phyloP scores from a whole-genome alignment of 2,113 vertebrate species.

The Malurus melanocephalus region DNA sequence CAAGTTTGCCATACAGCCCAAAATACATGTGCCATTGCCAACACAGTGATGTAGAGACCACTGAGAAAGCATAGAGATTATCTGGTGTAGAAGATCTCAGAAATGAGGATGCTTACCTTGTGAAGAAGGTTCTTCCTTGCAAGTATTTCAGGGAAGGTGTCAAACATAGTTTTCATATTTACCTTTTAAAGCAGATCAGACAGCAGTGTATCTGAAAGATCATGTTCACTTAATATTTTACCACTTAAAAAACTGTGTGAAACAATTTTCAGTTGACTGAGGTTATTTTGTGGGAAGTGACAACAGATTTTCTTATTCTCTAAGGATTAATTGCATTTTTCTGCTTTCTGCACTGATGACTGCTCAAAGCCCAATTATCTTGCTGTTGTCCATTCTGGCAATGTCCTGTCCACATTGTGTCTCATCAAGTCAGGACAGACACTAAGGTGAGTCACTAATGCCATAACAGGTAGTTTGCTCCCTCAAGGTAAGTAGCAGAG shows the following conservation, averaged over 20 bases:
- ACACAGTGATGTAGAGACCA: neutral
- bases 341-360: neutral
- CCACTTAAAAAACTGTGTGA: neutral
- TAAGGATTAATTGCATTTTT: conserved; percentile 9
- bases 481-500: neutral
- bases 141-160: neutral
- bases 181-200: neutral
- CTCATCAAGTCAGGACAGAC: neutral
- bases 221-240: neutral
- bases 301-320: neutral
- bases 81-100: neutral
- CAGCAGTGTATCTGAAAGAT: neutral
- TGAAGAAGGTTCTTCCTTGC: neutral
- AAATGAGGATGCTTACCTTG: neutral
- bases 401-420: neutral
- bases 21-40: neutral
- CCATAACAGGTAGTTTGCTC: neutral
- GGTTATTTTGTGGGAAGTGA: neutral
- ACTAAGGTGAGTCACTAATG: neutral
- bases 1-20: neutral
- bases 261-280: neutral
- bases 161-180: neutral
- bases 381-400: neutral
- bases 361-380: neutral
- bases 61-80: neutral